phyloP scores from a whole-genome alignment of 2,888 invertebrate genomes.

The Eupithecia dodoneata region DNA sequence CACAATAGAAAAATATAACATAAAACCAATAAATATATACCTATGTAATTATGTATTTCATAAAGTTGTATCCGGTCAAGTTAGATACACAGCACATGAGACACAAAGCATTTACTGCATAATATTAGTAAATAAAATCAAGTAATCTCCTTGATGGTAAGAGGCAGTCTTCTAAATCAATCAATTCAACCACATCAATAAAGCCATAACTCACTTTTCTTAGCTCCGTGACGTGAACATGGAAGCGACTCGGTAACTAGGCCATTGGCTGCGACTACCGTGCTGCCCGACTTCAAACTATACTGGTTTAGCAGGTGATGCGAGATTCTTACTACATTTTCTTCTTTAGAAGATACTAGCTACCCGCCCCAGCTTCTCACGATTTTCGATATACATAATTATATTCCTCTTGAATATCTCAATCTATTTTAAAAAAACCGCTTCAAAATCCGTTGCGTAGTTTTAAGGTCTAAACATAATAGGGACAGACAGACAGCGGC shows the following conservation, averaged over 20 bases:
- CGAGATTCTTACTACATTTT: constrained; percentile 43
- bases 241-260: constrained; percentile 48
- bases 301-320: constrained; percentile 53
- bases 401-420: too few relatives aligned
- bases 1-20: too few relatives aligned
- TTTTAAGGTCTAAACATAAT: too few relatives aligned
- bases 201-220: constrained; percentile 26
- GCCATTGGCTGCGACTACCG: constrained; percentile 45
- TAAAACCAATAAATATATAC: too few relatives aligned
- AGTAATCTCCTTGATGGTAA: not conserved
- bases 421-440: too few relatives aligned
- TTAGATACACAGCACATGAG: not conserved
- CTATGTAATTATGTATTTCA: too few relatives aligned
- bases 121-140: not conserved
- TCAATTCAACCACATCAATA: not conserved
- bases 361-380: too few relatives aligned
- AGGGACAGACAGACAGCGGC: too few relatives aligned
- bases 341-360: not conserved
- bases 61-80: not conserved
- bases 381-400: too few relatives aligned
- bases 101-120: not conserved
- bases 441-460: too few relatives aligned
- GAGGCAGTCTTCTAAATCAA: not conserved
- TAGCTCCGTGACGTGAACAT: constrained; percentile 23
- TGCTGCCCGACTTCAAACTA: constrained; percentile 29